Evolutionary conservation across 1,140 invertebrate genomes (phyloP).

Genomic region (Apocrypta bakeri): DNA sequence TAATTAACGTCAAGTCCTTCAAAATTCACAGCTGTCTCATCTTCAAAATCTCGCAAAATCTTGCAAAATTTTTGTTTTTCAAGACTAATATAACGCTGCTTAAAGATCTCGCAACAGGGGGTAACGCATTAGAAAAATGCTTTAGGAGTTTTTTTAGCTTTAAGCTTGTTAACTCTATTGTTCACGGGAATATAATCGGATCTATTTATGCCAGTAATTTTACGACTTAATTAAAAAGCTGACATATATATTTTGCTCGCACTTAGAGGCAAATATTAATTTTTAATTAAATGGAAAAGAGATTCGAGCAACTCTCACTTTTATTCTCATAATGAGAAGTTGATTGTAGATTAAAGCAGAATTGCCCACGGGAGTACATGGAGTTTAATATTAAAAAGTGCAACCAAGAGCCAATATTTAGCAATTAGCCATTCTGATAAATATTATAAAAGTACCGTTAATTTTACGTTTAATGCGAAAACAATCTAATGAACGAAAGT

Average conservation of each 20-base stretch:
- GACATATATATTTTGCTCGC: background rate
- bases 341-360: constrained; percentile 12
- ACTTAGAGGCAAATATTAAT: background rate
- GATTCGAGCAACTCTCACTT: constrained; percentile 5
- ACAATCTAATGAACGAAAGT: background rate
- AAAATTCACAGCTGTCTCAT: constrained; percentile 12
- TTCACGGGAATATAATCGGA: background rate
- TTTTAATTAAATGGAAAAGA: constrained; percentile 22
- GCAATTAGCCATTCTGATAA: background rate
- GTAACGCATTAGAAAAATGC: background rate
- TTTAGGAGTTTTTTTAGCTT: too few species aligned
- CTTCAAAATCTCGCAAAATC: background rate
- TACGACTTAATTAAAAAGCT: background rate
- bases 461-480: background rate
- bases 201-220: background rate
- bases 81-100: background rate
- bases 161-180: background rate
- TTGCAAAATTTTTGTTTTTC: constrained; percentile 8
- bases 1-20: constrained; percentile 42
- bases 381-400: constrained; percentile 23
- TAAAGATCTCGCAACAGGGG: background rate
- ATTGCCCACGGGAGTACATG: background rate
- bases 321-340: constrained; percentile 17
- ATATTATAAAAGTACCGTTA: background rate
- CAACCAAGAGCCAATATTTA: background rate